phyloP scores from a whole-genome alignment of 2,797 vertebrate genomes.

The Epinephelus malabaricus region DNA sequence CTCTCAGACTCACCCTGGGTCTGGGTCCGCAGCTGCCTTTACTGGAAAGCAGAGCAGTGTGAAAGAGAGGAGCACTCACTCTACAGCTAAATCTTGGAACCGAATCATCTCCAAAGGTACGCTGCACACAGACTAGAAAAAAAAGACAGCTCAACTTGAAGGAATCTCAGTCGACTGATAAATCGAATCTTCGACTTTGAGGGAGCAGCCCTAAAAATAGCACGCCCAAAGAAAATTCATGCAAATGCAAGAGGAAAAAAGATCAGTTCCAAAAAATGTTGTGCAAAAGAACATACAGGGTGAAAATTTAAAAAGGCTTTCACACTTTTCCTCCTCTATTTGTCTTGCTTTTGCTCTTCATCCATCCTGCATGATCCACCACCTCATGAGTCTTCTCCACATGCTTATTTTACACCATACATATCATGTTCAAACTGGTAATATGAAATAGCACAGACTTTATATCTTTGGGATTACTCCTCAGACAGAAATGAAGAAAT shows the following conservation, averaged over 20 bases:
- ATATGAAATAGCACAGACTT: constrained; percentile 17
- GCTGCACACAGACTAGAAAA: too few relatives aligned
- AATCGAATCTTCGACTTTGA: too few relatives aligned
- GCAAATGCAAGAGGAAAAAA: not conserved
- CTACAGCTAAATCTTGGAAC: too few relatives aligned
- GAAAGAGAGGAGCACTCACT: too few relatives aligned
- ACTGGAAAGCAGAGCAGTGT: too few relatives aligned
- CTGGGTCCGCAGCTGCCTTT: too few relatives aligned
- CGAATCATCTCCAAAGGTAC: too few relatives aligned
- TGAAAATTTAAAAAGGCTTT: not conserved
- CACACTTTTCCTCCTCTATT: constrained; percentile 9
- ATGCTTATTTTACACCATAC: constrained; percentile 17
- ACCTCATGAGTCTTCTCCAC: not conserved
- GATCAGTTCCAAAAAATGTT: not conserved
- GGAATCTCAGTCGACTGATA: too few relatives aligned
- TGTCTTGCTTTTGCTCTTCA: constrained; percentile 6
- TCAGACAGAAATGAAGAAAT: constrained; percentile 15
- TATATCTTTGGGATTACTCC: constrained; percentile 14
- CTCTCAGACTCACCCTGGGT: too few relatives aligned
- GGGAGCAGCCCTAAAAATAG: not conserved
- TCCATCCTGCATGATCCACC: constrained; percentile 1
- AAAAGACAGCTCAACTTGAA: too few relatives aligned
- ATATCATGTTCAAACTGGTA: constrained; percentile 34
- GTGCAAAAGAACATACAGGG: not conserved
- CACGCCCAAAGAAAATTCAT: not conserved